phyloP scores from a whole-genome alignment of 2,113 vertebrate species.

The Megaptera novaeangliae region DNA sequence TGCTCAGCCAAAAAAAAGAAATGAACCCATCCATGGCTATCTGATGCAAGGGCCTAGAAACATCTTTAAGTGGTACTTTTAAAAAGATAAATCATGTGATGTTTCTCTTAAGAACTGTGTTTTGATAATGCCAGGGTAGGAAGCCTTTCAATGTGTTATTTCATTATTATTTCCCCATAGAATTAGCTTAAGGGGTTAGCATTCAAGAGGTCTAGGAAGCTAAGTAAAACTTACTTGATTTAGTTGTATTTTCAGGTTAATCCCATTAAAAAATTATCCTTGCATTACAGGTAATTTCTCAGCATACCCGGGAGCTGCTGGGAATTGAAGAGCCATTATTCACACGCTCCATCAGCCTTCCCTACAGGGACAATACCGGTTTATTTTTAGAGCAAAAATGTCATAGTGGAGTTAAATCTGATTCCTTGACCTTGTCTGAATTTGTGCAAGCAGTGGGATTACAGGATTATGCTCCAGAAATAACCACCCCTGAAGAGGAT shows the following conservation, averaged over 20 bases:
- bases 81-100: not conserved
- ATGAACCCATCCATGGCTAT: not conserved
- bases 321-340: conserved; percentile 84
- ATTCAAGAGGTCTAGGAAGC: not conserved
- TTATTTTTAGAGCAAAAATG: conserved; percentile 90
- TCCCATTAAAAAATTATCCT: conserved; percentile 50
- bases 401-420: conserved; percentile 79
- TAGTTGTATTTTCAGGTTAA: conserved; percentile 28
- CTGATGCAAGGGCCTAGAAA: not conserved
- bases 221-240: not conserved
- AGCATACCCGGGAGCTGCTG: conserved; percentile 82
- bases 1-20: conserved; percentile 19
- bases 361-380: conserved; percentile 81
- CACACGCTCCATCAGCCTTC: conserved; percentile 84
- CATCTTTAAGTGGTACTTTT: not conserved
- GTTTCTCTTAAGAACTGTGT: conserved; percentile 34
- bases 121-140: conserved; percentile 9
- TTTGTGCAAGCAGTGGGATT: conserved; percentile 79
- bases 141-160: not conserved
- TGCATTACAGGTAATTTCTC: conserved; percentile 87
- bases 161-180: not conserved
- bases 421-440: conserved; percentile 82
- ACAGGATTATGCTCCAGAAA: conserved; percentile 33
- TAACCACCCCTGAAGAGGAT: not conserved
- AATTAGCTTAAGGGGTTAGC: not conserved